Evolutionary conservation across 2,113 vertebrate species (phyloP), one percentile per base, ranked within the genome.

Genomic region (Cyphomyrus plagiostoma): DNA sequence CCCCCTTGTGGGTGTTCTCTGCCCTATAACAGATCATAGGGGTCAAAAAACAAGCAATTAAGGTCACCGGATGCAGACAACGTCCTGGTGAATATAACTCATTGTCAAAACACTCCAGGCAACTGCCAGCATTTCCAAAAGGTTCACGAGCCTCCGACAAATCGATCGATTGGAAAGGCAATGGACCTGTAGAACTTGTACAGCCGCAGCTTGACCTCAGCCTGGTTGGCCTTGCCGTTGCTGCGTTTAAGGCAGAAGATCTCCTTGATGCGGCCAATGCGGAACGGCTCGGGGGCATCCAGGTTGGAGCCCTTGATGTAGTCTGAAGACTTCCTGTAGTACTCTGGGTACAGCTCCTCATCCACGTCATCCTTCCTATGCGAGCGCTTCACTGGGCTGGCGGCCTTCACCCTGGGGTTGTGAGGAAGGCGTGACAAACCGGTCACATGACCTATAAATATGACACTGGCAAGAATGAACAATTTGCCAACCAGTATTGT

Each of bases 281-380:
- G 96, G 90, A 96, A 99, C 0, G 98, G 98, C 26, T 98, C 95
- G 0, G 98, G 98, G 0, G 98, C 97, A 0, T 99, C 97, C 91
- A 97, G 93, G 95, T 99, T 99, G 92, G 98, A 99, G 5, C 98
- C 98, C 89, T 99, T 99, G 90, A 99, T 99, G 94, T 99, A 99
- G 91, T 99, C 98, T 0, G 98, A 99, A 23, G 96, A 98, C 45
- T 99, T 99, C 3, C 98, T 95, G 94, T 99, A 99, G 91, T 99
- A 97, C 91, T 99, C 98, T 0, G 98, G 98, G 90, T 99, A 97
- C 62, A 99, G 94, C 1, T 97, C 97, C 89, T 99, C 98, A 0
- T 99, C 97, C 92, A 98, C 97, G 0, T 98, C 96, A 10, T 98
- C 98, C 91, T 98, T 99, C 86, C 96, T 95, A 9, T 96, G 96